Evolutionary conservation across 2,888 invertebrate species (phyloP), one percentile per base, ranked within the genome.

Genomic region (Schizotus pectinicornis): DNA sequence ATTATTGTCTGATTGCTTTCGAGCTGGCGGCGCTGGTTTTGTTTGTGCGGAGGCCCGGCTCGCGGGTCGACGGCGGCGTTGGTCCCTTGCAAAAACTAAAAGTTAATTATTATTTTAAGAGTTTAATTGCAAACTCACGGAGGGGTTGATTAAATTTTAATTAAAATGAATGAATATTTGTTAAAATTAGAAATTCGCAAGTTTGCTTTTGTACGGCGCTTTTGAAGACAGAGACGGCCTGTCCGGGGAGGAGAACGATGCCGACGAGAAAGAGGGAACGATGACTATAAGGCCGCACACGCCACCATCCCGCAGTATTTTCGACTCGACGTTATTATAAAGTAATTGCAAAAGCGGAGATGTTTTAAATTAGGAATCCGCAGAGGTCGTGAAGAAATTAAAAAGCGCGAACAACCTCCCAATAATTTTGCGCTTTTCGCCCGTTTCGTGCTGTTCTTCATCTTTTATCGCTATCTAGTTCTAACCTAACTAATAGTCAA

Each of bases 151-250:
- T 79, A 79, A 79, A 79, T 77, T 78, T 79, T 79, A 79, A 79
- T 79, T 75, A 77, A 77, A 78, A 79, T 74, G 77, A 78, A 79
- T 78, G 79, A 77, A 77, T 78, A 78, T 78, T 79, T 76, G 78
- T 78, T 77, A 76, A 77, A 78, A 78, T 78, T 77, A 76, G 77
- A 76, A 77, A 77, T 77, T 72, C 73, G 70, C 73, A 71, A 73
- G 68, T 70, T 70, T 68, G 70, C 70, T 70, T 66, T 70, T 67
- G 64, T 64, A 50, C 14, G 11, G 35, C 51, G 68, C 67, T 66
- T 62, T 62, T 56, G 59, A 63, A 66, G 64, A 63, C 59, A 48
- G 59, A 49, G 22, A 22, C 22, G 22, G 22, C 3, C n/a, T n/a
- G 22, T 22, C 22, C 22, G 22, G 22, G n/a, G 22, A 22, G 22